These are phyloP conservation scores for Platichthys stellatus DNA, from an alignment of 2,113 vertebrate species.

Conservation along the genomic window DNA sequence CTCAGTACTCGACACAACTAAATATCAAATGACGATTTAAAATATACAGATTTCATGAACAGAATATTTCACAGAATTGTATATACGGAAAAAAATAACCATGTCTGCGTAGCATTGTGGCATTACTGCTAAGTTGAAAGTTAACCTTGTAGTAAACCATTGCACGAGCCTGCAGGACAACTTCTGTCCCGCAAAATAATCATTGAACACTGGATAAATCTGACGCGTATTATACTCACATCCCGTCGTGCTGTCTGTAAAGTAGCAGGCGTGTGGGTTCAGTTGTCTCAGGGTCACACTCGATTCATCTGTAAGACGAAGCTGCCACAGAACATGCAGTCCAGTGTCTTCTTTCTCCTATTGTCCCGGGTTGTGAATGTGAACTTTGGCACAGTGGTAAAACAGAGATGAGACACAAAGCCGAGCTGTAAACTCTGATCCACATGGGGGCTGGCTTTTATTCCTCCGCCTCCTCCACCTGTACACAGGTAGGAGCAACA, in stretches of 20 bases:
- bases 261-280: constrained; percentile 24
- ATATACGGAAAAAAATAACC: background rate
- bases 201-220: constrained; percentile 35
- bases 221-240: constrained; percentile 49
- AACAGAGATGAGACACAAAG: constrained; percentile 35
- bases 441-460: constrained; percentile 53
- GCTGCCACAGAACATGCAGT: constrained; percentile 43
- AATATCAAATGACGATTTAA: too few species aligned
- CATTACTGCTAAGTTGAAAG: constrained; percentile 31
- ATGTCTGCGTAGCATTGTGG: too few species aligned
- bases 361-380: constrained; percentile 63
- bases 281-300: constrained; percentile 14
- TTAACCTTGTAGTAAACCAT: constrained; percentile 55
- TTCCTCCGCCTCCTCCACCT: constrained; percentile 41
- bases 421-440: constrained; percentile 31
- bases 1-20: background rate
- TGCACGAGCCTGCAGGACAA: background rate
- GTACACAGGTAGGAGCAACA: constrained; percentile 21
- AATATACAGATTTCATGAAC: background rate
- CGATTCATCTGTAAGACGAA: constrained; percentile 51
- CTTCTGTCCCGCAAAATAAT: constrained; percentile 21
- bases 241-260: constrained; percentile 7
- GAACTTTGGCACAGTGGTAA: constrained; percentile 70
- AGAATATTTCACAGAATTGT: background rate
- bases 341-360: constrained; percentile 64